phyloP scores from a whole-genome alignment of 2,113 vertebrate genomes.

The Gorsachius goisagi region DNA sequence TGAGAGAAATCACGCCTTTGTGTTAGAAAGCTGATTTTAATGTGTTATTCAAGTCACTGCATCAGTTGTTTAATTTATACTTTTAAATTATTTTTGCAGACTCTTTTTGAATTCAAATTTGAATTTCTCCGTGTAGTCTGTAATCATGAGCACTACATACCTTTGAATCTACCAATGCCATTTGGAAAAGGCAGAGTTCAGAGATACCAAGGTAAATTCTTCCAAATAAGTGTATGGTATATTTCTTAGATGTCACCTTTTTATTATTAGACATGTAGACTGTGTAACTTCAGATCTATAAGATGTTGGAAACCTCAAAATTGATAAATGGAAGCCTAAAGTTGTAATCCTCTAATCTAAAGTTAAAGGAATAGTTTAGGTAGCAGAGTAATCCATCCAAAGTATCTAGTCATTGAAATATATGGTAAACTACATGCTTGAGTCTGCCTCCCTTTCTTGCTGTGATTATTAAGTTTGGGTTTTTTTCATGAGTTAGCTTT shows the following conservation, averaged over 20 bases:
- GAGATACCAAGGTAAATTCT: slow-evolving; percentile 91
- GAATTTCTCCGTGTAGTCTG: slow-evolving; percentile 96
- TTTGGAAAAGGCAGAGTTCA: slow-evolving; percentile 95
- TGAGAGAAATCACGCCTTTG: neutral
- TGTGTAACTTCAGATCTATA: neutral
- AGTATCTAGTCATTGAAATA: neutral
- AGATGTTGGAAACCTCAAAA: neutral
- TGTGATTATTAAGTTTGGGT: slow-evolving; percentile 33
- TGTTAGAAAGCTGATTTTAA: neutral
- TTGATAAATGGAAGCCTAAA: neutral
- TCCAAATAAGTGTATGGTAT: neutral
- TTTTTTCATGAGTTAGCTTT: slow-evolving; percentile 72
- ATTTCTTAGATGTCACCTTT: neutral
- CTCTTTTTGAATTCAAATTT: slow-evolving; percentile 97
- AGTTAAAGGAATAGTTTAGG: neutral
- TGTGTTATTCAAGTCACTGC: neutral
- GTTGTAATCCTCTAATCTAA: neutral
- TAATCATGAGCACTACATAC: slow-evolving; percentile 96
- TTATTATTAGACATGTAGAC: neutral
- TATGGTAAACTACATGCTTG: neutral
- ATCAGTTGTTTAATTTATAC: neutral
- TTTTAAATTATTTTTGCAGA: slow-evolving; percentile 74
- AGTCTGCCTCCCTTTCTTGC: neutral
- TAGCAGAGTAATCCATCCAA: neutral
- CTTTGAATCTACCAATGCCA: slow-evolving; percentile 96